These are phyloP conservation scores for Argyresthia albistria DNA, from an alignment of 2,888 invertebrate species.

Conservation along the genomic window DNA sequence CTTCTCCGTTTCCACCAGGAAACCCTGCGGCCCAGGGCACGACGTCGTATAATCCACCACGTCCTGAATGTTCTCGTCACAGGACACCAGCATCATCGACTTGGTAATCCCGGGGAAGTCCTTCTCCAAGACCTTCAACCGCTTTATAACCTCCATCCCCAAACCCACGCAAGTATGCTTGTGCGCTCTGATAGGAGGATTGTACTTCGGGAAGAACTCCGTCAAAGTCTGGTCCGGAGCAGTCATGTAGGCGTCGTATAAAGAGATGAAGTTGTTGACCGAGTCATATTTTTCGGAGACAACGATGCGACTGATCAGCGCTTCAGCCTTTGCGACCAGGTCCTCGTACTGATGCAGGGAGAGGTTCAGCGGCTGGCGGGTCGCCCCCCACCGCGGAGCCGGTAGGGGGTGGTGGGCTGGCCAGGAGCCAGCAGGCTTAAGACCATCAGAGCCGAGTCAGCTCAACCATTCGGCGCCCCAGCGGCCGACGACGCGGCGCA, in stretches of 20 bases:
- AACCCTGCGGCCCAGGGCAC: slow-evolving; percentile 72
- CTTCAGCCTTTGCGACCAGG: slow-evolving; percentile 86
- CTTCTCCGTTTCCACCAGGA: slow-evolving; percentile 82
- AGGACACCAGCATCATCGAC: slow-evolving; percentile 84
- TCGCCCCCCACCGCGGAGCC: slow-evolving; percentile 59
- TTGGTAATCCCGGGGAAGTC: slow-evolving; percentile 80
- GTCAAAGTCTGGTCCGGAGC: slow-evolving; percentile 78
- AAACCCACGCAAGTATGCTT: slow-evolving; percentile 94
- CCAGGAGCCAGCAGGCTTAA: slow-evolving; percentile 43
- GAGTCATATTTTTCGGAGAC: slow-evolving; percentile 92
- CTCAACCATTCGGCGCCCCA: slow-evolving; percentile 98
- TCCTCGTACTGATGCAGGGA: slow-evolving; percentile 85
- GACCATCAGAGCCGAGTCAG: slow-evolving; percentile 85
- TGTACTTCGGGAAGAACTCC: slow-evolving; percentile 86
- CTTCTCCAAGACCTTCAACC: slow-evolving; percentile 73
- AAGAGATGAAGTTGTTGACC: slow-evolving; percentile 85
- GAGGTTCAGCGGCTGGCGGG: slow-evolving; percentile 77
- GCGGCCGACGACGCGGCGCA: slow-evolving; percentile 79
- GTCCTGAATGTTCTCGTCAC: slow-evolving; percentile 86
- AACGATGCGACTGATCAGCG: slow-evolving; percentile 86
- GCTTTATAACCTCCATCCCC: slow-evolving; percentile 85
- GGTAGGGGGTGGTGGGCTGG: slow-evolving; percentile 64
- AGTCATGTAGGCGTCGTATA: slow-evolving; percentile 77
- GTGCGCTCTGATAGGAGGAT: slow-evolving; percentile 85
- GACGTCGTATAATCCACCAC: slow-evolving; percentile 75